Conservation (phyloP, 2,113 vertebrate species). For the zebrafish (Danio rerio) region GRCz12tu NC_133181.1:5706501-5707000, state of each 20-base stretch:
- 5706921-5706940: conserved; percentile 23
- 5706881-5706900: conserved; percentile 40
- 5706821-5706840: conserved; percentile 23
- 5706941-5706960: conserved; percentile 24
- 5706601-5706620: background rate
- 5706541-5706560: background rate
- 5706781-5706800: conserved; percentile 42
- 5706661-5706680: conserved; percentile 1
- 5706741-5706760: conserved; percentile 32
- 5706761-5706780: conserved; percentile 14
- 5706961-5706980: conserved; percentile 6
- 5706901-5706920: conserved; percentile 24
- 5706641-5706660: conserved; percentile 17
- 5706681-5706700: background rate
- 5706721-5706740: conserved; percentile 19
- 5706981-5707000: conserved; percentile 27
- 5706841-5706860: background rate
- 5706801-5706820: conserved; percentile 29
- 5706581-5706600: background rate
- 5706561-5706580: background rate
- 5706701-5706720: conserved; percentile 23
- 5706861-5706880: conserved; percentile 33
- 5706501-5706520: background rate
- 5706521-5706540: conserved; percentile 15
- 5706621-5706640: conserved; percentile 20